Evolutionary conservation across 2,113 vertebrate species (phyloP), one percentile per base, ranked within the genome.

Genomic region (Callipepla californica): DNA sequence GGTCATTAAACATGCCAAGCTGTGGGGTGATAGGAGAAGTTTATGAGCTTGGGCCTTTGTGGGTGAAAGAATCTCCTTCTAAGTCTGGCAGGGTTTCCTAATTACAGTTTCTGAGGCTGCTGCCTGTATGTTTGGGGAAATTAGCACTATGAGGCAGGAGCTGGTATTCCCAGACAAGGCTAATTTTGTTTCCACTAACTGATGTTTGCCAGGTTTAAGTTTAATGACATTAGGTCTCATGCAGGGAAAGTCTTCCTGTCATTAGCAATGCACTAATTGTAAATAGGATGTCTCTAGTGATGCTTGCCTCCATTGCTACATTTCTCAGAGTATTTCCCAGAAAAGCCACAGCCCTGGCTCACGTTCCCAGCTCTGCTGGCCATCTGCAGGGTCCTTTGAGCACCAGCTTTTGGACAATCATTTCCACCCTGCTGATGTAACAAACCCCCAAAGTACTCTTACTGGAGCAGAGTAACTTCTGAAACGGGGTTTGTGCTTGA

Each of bases 131-230:
- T 55, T 93, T 69, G 11, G 63, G 58, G 36, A 87, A 82, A 93
- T 85, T 3, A 42, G 13, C 50, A 42, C 59, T 65, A 62, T 21
- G 55, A 65, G 68, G 38, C n/a, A 59, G 63, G 67, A 63, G 45
- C 34, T 18, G 82, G 16, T 14, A 42, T 77, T 91, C 75, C 79
- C 82, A 95, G 82, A 67, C 63, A 76, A 68, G 63, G 67, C 14
- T 79, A 72, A 59, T 44, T 70, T 85, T 70, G 25, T 57, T 95
- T 90, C 34, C 75, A 93, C 59, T 69, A 63, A 11, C 42, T 77
- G 80, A 85, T 22, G 61, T 76, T 89, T 85, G 79, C 82, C 85
- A 58, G 53, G 70, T 85, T 93, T 68, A 87, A 89, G 70, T 81
- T 91, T 93, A 85, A 93, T 63, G 72, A 40, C 48, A 38, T 83